Evolutionary conservation across 2,797 vertebrate genomes (phyloP).

Genomic region (Sphenopsis melanotis): DNA sequence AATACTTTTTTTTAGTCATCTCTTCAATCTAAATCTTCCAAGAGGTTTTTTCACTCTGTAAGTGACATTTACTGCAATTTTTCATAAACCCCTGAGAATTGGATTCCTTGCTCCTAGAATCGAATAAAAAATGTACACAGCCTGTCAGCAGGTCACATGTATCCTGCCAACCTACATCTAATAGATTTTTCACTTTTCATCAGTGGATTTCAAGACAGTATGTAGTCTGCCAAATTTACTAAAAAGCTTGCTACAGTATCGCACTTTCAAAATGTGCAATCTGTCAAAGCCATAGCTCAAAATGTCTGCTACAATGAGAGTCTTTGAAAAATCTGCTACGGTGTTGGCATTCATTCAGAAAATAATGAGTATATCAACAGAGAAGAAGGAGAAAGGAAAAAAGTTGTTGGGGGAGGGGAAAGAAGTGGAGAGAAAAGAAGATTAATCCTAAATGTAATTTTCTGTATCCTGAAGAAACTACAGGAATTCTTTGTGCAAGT

Average conservation of each 20-base stretch:
- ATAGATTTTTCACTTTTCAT: slow-evolving; percentile 72
- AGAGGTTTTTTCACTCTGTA: slow-evolving; percentile 35
- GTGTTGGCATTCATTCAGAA: slow-evolving; percentile 56
- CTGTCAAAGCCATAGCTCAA: slow-evolving; percentile 53
- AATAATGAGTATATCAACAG: slow-evolving; percentile 49
- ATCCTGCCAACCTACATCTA: slow-evolving; percentile 68
- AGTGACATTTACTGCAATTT: slow-evolving; percentile 57
- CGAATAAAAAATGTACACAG: slow-evolving; percentile 54
- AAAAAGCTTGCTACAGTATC: slow-evolving; percentile 60
- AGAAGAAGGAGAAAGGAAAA: neutral
- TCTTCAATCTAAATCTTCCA: slow-evolving; percentile 12
- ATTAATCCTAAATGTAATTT: neutral
- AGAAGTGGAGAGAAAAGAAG: neutral
- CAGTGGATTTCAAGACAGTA: slow-evolving; percentile 64
- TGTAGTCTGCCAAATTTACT: slow-evolving; percentile 66
- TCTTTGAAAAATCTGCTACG: slow-evolving; percentile 13
- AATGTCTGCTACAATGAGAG: slow-evolving; percentile 21
- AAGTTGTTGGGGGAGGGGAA: neutral
- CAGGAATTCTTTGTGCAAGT: neutral
- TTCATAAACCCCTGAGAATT: slow-evolving; percentile 49
- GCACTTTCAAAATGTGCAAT: slow-evolving; percentile 58
- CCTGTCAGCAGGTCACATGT: slow-evolving; percentile 69
- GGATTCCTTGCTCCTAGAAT: slow-evolving; percentile 44
- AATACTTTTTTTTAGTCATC: slow-evolving; percentile 1
- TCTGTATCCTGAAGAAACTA: neutral